These are phyloP conservation scores for Tetranychus cinnabarinus DNA, from an alignment of 1,140 invertebrate species.

Conservation along the genomic window DNA sequence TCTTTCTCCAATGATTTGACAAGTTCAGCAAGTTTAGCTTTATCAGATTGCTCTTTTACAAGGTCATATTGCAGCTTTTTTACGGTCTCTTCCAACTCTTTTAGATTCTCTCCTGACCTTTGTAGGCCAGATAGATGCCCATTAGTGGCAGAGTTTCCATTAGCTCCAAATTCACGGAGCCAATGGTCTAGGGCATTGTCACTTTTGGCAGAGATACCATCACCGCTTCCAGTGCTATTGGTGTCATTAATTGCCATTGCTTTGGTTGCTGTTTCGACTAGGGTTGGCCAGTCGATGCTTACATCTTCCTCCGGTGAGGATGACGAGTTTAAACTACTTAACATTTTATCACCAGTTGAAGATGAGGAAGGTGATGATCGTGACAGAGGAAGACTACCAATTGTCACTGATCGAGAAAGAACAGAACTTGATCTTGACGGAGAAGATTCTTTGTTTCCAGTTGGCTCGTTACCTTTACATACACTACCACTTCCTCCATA, in stretches of 20 bases:
- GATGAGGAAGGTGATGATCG: neutral
- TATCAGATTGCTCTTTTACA: conserved; percentile 17
- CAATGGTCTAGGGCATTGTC: conserved; percentile 1
- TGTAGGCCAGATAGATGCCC: neutral
- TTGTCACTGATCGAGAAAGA: neutral
- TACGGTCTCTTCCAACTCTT: conserved; percentile 19
- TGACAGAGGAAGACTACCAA: neutral
- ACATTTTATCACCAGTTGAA: neutral
- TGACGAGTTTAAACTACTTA: neutral
- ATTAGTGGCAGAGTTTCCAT: neutral
- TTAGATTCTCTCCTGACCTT: conserved; percentile 3
- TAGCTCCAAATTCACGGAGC: neutral
- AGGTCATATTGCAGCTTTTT: conserved; percentile 18
- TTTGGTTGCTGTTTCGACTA: conserved; percentile 47
- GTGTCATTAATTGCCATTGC: conserved; percentile 30
- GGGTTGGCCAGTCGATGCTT: conserved; percentile 45
- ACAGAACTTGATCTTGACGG: neutral
- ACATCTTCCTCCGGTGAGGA: neutral
- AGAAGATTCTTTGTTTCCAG: neutral
- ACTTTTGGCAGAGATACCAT: neutral
- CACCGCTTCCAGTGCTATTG: neutral
- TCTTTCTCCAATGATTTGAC: conserved; percentile 44
- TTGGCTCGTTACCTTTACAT: no score
- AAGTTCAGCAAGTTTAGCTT: neutral
- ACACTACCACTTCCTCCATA: no score